Percentiles rank a stretch among this genome's conserved stretches.
Evolutionary conservation across 1,140 invertebrate species (phyloP).

Genomic region (Diorhabda sublineata): DNA sequence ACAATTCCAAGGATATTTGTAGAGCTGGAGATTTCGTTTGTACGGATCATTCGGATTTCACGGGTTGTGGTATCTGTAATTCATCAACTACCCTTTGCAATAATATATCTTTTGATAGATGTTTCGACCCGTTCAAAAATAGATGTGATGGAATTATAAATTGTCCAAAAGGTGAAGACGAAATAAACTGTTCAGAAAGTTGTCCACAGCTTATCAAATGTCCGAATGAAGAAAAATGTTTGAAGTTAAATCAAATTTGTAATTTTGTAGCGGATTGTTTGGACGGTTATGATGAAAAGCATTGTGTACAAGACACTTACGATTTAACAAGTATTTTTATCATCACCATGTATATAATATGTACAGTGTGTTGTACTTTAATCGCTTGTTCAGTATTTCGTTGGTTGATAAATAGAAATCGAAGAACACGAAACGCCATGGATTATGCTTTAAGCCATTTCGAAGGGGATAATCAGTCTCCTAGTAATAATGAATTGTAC

Average conservation of each 20-base stretch:
- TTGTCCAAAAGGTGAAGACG: slow-evolving; percentile 29
- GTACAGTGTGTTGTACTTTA: slow-evolving; percentile 2
- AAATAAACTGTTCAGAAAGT: slow-evolving; percentile 21
- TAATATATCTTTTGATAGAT: neutral
- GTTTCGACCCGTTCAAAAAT: slow-evolving; percentile 11
- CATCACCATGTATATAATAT: neutral
- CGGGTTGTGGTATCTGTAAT: slow-evolving; percentile 2
- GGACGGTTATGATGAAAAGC: slow-evolving; percentile 25
- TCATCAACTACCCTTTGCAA: slow-evolving; percentile 3
- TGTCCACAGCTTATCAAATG: slow-evolving; percentile 27
- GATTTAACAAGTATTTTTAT: neutral
- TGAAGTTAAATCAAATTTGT: slow-evolving; percentile 23
- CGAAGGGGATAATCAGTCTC: no score
- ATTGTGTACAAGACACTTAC: slow-evolving; percentile 3
- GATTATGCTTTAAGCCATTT: no score
- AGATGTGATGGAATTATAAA: slow-evolving; percentile 23
- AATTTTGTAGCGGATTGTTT: slow-evolving; percentile 24
- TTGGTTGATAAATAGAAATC: slow-evolving; percentile 8
- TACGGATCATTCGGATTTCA: slow-evolving; percentile 7
- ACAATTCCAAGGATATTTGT: slow-evolving; percentile 10
- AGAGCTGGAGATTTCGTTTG: slow-evolving; percentile 4
- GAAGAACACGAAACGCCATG: neutral
- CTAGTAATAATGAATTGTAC: slow-evolving; percentile 6
- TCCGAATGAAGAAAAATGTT: slow-evolving; percentile 18
- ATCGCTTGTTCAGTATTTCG: slow-evolving; percentile 7